Conservation (phyloP, 2,797 vertebrate species). For the Neopelma chrysocephalum region DNA sequence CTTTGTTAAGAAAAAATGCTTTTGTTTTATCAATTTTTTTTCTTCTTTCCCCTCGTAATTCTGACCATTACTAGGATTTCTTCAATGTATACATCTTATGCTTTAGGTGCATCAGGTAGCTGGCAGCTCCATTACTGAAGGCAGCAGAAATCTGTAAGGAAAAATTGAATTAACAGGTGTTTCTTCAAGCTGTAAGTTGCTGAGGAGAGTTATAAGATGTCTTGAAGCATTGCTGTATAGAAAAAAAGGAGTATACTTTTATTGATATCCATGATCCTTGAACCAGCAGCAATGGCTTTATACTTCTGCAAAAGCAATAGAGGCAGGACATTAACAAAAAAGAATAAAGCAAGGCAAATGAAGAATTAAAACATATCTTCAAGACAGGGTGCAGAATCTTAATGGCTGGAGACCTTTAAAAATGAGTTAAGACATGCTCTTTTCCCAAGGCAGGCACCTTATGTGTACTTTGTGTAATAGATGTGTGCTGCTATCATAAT, state of each 20-base stretch:
- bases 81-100: background rate
- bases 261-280: background rate
- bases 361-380: background rate
- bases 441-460: background rate
- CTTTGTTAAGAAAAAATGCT: background rate
- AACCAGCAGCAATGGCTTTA: background rate
- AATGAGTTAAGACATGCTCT: background rate
- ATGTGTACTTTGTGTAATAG: background rate
- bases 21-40: background rate
- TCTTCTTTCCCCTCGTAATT: fast-evolving
- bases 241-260: background rate
- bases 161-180: background rate
- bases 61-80: background rate
- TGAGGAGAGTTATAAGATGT: background rate
- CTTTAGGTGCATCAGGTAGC: background rate
- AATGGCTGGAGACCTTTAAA: background rate
- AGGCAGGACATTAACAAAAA: background rate
- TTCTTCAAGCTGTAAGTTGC: background rate
- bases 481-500: background rate
- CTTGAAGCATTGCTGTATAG: background rate
- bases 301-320: background rate
- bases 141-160: background rate
- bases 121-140: background rate
- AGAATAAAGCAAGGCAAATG: background rate
- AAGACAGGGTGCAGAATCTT: background rate